Evolutionary conservation across 2,113 vertebrate species (phyloP).

Genomic region (Genyomyrus donnyi): DNA sequence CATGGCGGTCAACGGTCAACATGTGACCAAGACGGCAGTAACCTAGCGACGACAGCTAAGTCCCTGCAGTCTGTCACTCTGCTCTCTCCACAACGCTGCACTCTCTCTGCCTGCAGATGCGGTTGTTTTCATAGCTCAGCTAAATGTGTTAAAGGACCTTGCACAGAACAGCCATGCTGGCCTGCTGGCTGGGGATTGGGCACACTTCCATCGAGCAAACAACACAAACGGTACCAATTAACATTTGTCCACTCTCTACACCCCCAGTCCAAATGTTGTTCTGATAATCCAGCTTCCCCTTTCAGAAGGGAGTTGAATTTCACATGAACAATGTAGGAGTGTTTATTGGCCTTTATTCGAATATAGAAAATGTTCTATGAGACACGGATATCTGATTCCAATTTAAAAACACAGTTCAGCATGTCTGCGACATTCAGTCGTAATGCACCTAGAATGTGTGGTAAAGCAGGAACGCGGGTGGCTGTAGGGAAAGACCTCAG

Average conservation of each 20-base stretch:
- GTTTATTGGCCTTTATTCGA: background rate
- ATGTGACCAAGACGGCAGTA: constrained; percentile 14
- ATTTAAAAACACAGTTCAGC: background rate
- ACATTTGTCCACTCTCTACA: background rate
- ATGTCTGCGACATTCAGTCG: background rate
- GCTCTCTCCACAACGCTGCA: constrained; percentile 34
- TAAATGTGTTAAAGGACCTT: background rate
- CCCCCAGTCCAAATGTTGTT: background rate
- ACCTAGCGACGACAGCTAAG: constrained; percentile 33
- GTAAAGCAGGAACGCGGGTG: constrained; percentile 52
- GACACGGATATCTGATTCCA: background rate
- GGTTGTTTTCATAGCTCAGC: background rate
- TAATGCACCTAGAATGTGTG: constrained; percentile 25
- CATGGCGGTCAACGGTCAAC: background rate
- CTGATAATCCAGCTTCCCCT: background rate
- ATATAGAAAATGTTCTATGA: background rate
- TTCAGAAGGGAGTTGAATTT: background rate
- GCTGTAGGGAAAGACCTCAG: constrained; percentile 48
- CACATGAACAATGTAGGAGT: background rate
- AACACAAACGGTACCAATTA: background rate
- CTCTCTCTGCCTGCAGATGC: constrained; percentile 8
- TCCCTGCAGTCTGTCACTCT: constrained; percentile 43
- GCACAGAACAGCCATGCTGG: background rate
- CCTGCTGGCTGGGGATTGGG: background rate
- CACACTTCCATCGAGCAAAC: background rate